Conservation (phyloP, 2,113 vertebrate species). For the Eonycteris spelaea region DNA sequence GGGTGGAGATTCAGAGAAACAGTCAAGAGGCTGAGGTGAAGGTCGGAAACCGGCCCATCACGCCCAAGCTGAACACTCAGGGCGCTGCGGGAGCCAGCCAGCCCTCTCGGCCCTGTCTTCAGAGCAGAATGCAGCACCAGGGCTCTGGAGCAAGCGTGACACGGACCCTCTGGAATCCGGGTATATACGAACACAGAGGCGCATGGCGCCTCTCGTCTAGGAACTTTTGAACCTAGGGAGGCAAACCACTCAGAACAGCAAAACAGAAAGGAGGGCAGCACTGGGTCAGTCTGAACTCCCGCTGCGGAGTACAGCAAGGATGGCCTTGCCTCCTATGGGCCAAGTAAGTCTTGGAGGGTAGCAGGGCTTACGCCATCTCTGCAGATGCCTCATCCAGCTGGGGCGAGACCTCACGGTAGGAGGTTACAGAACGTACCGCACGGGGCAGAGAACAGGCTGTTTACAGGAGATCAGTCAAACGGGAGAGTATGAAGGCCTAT, state of each 20-base stretch:
- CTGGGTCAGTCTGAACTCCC: background rate
- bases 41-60: background rate
- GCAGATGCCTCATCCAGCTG: background rate
- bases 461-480: background rate
- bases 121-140: background rate
- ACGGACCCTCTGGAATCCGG: background rate
- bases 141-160: background rate
- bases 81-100: background rate
- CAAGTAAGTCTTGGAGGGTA: background rate
- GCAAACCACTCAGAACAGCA: background rate
- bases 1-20: background rate
- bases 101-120: background rate
- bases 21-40: background rate
- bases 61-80: too few relatives aligned
- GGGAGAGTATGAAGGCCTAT: background rate
- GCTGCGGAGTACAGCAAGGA: background rate
- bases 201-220: accelerated
- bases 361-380: background rate
- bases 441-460: background rate
- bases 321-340: background rate
- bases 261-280: background rate
- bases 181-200: background rate
- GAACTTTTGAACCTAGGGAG: background rate
- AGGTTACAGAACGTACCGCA: background rate
- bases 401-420: background rate